Percentiles rank a stretch among this genome's conserved stretches.
Conservation (phyloP, 2,113 vertebrate genomes). For the Ceuthmochares aereus region DNA sequence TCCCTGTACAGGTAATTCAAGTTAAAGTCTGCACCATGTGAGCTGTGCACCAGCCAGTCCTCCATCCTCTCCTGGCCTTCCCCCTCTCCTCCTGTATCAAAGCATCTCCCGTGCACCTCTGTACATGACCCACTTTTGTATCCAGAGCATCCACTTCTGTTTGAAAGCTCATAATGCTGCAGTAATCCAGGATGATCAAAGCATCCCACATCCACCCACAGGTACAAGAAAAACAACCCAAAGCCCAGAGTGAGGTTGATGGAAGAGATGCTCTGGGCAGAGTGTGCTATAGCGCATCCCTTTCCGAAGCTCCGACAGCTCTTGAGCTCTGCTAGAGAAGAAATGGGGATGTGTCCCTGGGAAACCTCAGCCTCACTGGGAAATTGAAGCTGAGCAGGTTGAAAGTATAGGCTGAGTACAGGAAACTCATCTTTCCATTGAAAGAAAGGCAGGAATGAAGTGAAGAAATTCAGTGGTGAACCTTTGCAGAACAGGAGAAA, state of each 20-base stretch:
- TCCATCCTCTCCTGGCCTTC: background rate
- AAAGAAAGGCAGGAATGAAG: accelerated
- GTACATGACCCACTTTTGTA: background rate
- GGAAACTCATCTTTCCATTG: background rate
- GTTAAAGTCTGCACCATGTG: accelerated
- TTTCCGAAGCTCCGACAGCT: background rate
- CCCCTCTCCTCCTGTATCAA: background rate
- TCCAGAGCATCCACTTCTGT: background rate
- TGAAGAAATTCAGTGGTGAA: accelerated
- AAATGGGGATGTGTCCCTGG: background rate
- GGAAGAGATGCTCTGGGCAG: background rate
- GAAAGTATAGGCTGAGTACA: accelerated
- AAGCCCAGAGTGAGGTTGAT: background rate
- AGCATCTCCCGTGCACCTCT: background rate
- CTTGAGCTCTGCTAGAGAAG: background rate
- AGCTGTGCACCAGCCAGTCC: accelerated
- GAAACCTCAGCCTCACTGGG: background rate
- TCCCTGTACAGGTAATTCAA: accelerated
- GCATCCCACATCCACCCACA: background rate
- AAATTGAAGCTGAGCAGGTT: background rate
- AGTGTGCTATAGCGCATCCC: accelerated
- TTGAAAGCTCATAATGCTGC: background rate
- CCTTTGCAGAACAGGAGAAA: background rate
- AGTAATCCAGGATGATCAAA: background rate
- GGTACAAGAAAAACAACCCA: background rate